Base-by-base conservation (phyloP, 2,113 vertebrate species). In the Megaptera novaeangliae region DNA sequence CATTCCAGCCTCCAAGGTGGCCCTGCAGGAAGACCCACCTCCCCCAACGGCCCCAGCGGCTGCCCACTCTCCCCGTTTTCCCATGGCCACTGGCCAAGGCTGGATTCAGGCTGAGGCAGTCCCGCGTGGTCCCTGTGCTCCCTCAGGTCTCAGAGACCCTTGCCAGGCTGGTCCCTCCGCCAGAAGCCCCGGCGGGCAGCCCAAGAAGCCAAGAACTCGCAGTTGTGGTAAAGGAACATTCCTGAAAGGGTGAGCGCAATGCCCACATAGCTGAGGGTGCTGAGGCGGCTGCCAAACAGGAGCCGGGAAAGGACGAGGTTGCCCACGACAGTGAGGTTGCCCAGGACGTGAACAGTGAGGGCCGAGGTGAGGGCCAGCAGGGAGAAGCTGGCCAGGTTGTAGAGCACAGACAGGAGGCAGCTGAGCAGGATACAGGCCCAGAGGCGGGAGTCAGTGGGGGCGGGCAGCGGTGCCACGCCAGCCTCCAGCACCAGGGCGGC, bases 211-310 rank as follows among this genome's bases (percentile, higher is more conserved):
- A 99, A 99, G 1, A 99, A 97, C 97, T 99, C 99, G 0, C 99
- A 99, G 99, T 99, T 99, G 98, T 99, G 99, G 98, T 99, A 99
- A 97, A 99, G 99, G 97, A 99, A 99, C 99, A 99, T 99, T 66
- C 99, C 99, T 0, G 99, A 99, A 91, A 99, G 98, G 0, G 99
- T 99, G 69, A 99, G 99, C 0, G 96, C 98, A 0, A 99, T 99
- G n/a, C 99, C 99, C 9, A 98, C 94, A 0, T 99, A 99, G 99
- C 99, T 99, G 69, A 99, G 99, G 3, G 98, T 34, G 0, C 99
- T 99, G 94, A 99, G 97, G 96, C 98, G 98, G 27, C 99, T 99
- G 78, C 99, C 99, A 0, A 99, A 99, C 12, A 99, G 98, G 90
- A 99, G 96, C 91, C 99, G 98, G 8, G 99, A 99, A 77, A 99